A percentile compares a stretch with the other conserved stretches of the same genome.
Conservation (phyloP, 2,113 vertebrate species). For the Calyptomena viridis region DNA sequence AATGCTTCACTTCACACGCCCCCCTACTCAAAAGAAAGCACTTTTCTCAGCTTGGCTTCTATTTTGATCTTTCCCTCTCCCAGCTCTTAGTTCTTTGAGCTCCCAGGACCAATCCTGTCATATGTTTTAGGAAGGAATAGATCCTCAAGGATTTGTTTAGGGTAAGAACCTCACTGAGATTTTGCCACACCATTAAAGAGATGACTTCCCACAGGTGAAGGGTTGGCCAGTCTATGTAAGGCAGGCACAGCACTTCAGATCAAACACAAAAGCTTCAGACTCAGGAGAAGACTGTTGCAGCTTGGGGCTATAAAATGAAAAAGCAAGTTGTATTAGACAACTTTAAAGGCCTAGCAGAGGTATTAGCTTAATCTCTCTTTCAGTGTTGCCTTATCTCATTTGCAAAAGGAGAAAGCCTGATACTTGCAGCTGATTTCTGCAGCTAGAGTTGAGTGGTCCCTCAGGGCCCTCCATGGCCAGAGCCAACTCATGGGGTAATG, state of each 20-base stretch:
- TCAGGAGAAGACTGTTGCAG: neutral
- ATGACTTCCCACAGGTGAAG: neutral
- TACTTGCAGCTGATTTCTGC: neutral
- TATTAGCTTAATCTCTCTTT: neutral
- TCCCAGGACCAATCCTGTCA: neutral
- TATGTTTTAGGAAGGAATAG: neutral
- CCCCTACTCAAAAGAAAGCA: neutral
- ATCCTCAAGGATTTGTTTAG: neutral
- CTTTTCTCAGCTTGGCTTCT: neutral
- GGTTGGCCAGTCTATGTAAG: neutral
- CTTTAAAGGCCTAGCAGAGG: neutral
- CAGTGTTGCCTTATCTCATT: neutral
- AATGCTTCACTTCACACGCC: neutral
- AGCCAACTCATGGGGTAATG: neutral
- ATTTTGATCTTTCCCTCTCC: neutral
- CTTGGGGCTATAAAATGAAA: neutral
- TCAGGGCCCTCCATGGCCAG: neutral
- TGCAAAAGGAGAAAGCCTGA: neutral
- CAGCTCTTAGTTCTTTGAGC: neutral
- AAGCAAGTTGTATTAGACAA: neutral
- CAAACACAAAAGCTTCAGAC: neutral
- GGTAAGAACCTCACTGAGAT: neutral
- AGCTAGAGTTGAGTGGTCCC: accelerated
- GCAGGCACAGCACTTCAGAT: neutral
- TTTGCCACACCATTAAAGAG: neutral